Base-by-base conservation (phyloP, 2,113 vertebrate genomes). In the Sander lucioperca region DNA sequence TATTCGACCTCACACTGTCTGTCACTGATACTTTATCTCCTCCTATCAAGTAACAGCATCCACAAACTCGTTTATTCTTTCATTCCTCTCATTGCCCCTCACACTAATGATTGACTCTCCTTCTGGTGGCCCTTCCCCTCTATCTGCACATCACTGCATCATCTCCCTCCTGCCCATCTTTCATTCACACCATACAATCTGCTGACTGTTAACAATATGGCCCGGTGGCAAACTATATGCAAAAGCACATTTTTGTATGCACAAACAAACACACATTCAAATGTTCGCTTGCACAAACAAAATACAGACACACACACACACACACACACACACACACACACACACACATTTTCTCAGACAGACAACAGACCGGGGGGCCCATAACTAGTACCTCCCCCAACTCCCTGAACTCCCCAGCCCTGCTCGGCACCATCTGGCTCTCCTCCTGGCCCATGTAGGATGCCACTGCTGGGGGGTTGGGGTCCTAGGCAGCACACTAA, bases 361-460 rank as follows among this genome's bases (percentile, higher is more conserved):
- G 83, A 88, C 71, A 88, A 89, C 89, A 93, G 85, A 89, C 89
- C 23, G 79, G 80, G 84, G 86, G 84, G 77, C 48, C 76, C 3
- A 30, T 56, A 62, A 86, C 77, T 62, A 76, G 76, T 76, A 75
- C 85, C 89, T 84, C 82, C 92, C 91, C 89, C 80, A 90, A 75
- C 86, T 86, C 88, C 86, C 86, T 83, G 64, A 86, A 80, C 86
- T 86, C 92, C 90, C 82, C 73, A 90, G 88, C 80, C 85, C 85
- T 77, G 71, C 88, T 88, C 83, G 2, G 76, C 89, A 91, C 94
- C 95, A 95, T 95, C 95, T 95, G 95, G 91, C 90, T 92, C 85
- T 83, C 92, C 90, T 92, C 86, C 85, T 93, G 93, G 85, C 84
- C 88, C 84, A 70, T 88, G 79, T 86, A 85, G 81, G 90, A 92